Conservation (phyloP, 2,113 vertebrate genomes). For the Tapirus terrestris region DNA sequence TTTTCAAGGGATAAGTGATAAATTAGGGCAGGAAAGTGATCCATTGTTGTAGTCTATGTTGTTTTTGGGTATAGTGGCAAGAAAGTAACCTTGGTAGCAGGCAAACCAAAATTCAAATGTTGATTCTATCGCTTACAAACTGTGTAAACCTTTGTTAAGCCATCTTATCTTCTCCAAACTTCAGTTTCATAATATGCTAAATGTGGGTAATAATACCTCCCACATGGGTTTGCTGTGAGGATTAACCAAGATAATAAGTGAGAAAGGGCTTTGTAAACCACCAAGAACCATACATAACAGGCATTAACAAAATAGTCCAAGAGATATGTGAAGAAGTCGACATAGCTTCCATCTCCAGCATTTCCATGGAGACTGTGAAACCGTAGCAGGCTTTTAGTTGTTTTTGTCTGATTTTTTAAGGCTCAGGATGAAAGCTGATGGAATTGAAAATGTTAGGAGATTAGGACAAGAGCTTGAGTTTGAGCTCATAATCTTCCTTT, state of each 20-base stretch:
- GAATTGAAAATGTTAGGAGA: slow-evolving; percentile 49
- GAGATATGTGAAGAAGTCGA: not conserved
- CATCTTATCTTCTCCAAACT: slow-evolving; percentile 13
- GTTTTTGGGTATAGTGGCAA: not conserved
- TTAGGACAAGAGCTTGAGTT: slow-evolving; percentile 48
- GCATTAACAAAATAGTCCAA: not conserved
- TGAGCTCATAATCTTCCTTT: slow-evolving; percentile 65
- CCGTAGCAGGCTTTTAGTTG: not conserved
- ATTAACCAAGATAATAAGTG: slow-evolving; percentile 47
- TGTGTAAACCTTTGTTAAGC: not conserved
- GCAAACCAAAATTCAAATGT: not conserved
- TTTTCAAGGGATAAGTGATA: not conserved
- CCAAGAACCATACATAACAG: not conserved
- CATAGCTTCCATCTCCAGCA: not conserved
- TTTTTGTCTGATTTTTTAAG: slow-evolving; percentile 61
- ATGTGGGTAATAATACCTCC: not conserved
- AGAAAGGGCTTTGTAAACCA: slow-evolving; percentile 22
- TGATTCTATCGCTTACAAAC: not conserved
- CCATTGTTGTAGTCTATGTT: too few relatives aligned
- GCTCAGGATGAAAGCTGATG: slow-evolving; percentile 41
- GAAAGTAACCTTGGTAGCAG: not conserved
- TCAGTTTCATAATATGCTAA: slow-evolving; percentile 48
- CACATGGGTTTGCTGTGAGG: not conserved
- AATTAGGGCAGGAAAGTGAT: not conserved
- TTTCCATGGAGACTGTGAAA: slow-evolving; percentile 54